phyloP scores from a whole-genome alignment of 2,888 invertebrate species.

The Melipona beecheii region DNA sequence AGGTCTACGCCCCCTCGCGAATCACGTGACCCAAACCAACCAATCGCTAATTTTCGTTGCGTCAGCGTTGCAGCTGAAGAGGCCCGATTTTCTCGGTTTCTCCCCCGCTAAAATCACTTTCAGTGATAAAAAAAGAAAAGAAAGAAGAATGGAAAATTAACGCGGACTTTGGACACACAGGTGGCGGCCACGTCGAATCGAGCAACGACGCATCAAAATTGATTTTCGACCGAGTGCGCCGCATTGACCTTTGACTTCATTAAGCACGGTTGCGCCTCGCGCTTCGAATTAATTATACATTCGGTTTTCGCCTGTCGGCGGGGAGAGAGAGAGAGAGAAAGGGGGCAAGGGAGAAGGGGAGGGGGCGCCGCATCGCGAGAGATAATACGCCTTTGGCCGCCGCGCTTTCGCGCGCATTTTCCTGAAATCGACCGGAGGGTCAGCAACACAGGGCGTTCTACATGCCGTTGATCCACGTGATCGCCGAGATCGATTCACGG shows the following conservation, averaged over 20 bases:
- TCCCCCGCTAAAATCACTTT: too few relatives aligned
- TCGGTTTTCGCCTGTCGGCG: slow-evolving; percentile 44
- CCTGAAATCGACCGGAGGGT: slow-evolving; percentile 18
- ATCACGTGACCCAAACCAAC: too few relatives aligned
- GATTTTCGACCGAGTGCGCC: slow-evolving; percentile 63
- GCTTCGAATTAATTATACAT: slow-evolving; percentile 68
- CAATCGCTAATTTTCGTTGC: too few relatives aligned
- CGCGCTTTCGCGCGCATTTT: slow-evolving; percentile 31
- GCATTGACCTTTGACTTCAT: slow-evolving; percentile 68
- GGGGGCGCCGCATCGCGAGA: slow-evolving; percentile 16
- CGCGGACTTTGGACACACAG: slow-evolving; percentile 6
- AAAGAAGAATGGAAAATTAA: slow-evolving; percentile 19
- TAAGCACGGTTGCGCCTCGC: slow-evolving; percentile 58
- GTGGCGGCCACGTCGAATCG: slow-evolving; percentile 27
- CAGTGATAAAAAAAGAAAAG: too few relatives aligned
- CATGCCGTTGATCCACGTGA: not conserved
- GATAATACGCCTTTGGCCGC: slow-evolving; percentile 38
- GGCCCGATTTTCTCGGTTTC: too few relatives aligned
- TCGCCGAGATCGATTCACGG: slow-evolving; percentile 13
- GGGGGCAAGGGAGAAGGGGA: too few relatives aligned
- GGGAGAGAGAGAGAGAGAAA: too few relatives aligned
- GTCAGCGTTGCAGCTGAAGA: too few relatives aligned
- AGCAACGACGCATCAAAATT: slow-evolving; percentile 65
- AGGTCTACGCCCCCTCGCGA: too few relatives aligned
- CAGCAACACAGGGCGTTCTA: not conserved